These are phyloP conservation scores for Drosophila nr. medialis DNA, from an alignment of 2,888 invertebrate genomes.

Conservation along the genomic window DNA sequence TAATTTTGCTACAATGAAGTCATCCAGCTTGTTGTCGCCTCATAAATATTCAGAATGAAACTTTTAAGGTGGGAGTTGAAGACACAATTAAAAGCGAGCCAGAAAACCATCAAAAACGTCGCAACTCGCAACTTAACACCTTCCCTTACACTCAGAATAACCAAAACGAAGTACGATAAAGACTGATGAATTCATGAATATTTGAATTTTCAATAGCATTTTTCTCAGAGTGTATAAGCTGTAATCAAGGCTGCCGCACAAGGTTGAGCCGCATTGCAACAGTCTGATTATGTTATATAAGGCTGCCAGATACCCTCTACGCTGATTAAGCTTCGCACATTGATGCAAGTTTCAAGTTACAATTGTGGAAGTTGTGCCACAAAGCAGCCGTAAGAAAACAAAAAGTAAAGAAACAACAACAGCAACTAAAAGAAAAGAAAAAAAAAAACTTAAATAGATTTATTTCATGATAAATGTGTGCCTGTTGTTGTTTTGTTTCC, in stretches of 20 bases:
- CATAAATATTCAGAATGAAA: conserved; percentile 65
- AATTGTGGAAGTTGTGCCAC: conserved; percentile 43
- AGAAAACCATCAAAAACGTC: neutral
- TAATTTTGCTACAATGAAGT: conserved; percentile 78
- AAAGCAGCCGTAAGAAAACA: conserved; percentile 32
- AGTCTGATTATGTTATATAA: conserved; percentile 59
- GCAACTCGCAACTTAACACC: conserved; percentile 23
- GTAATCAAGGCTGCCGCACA: conserved; percentile 29
- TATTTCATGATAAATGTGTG: conserved; percentile 77
- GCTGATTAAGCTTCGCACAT: conserved; percentile 45
- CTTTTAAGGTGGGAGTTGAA: conserved; percentile 9
- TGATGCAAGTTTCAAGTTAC: conserved; percentile 63
- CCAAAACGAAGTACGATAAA: neutral
- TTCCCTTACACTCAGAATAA: conserved; percentile 6
- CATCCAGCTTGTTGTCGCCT: conserved; percentile 61
- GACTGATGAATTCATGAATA: neutral
- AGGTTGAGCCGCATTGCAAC: conserved; percentile 33
- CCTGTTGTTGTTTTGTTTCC: conserved; percentile 64
- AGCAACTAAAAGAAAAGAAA: conserved; percentile 7
- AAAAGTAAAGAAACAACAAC: conserved; percentile 30
- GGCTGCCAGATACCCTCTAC: conserved; percentile 32
- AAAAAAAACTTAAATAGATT: conserved; percentile 71
- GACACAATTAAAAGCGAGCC: conserved; percentile 4
- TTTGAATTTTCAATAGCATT: neutral
- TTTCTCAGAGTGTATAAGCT: conserved; percentile 3